phyloP scores from a whole-genome alignment of 2,113 vertebrate genomes.

The Hemicordylus capensis region DNA sequence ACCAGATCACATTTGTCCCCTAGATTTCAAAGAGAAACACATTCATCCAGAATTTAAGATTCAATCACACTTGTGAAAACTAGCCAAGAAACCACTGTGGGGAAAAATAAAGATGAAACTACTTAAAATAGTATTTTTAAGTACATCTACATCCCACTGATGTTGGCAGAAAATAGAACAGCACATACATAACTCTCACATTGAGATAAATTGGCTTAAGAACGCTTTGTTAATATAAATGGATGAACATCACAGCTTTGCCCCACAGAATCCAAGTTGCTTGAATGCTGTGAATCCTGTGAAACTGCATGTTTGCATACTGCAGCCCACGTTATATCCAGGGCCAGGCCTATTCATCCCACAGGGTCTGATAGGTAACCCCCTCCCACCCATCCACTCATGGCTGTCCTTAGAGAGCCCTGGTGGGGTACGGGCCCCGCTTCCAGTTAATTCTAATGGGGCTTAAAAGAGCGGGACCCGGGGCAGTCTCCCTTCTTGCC shows the following conservation, averaged over 20 bases:
- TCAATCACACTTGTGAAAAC: no score
- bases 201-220: not conserved
- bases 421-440: no score
- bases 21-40: no score
- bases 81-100: not conserved
- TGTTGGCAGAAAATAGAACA: not conserved
- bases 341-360: not conserved
- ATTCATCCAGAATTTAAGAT: no score
- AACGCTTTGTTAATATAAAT: not conserved
- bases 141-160: not conserved
- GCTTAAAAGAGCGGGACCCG: no score
- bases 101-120: not conserved
- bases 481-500: no score
- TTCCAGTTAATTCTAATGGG: no score
- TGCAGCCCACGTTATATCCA: not conserved
- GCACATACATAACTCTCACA: not conserved
- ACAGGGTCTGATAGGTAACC: no score
- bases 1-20: no score
- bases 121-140: not conserved
- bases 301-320: rapidly evolving
- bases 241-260: constrained; percentile 8
- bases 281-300: rapidly evolving
- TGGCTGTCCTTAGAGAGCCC: no score
- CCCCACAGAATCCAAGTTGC: not conserved
- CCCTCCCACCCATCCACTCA: not conserved